Evolutionary conservation across 2,113 vertebrate species (phyloP).

Genomic region (Pheucticus melanocephalus): DNA sequence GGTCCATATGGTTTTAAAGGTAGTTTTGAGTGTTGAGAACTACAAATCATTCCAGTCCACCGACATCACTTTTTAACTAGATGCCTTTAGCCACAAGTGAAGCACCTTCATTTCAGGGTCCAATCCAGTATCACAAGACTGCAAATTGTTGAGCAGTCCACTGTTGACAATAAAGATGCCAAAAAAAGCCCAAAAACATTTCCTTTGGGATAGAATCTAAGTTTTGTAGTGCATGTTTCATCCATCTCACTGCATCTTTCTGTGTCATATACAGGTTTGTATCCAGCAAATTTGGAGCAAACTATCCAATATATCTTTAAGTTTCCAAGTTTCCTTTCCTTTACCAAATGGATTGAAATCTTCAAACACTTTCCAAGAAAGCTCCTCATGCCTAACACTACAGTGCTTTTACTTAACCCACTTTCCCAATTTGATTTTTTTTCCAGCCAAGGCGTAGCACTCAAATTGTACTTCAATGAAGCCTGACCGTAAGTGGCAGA

Average conservation of each 20-base stretch:
- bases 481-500: not conserved
- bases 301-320: not conserved
- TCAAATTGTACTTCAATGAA: not conserved
- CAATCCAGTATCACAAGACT: not conserved
- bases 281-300: not conserved
- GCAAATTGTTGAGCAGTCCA: not conserved
- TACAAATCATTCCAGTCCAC: not conserved
- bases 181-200: fast-evolving
- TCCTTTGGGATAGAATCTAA: not conserved
- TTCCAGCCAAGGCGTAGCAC: not conserved
- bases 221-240: not conserved
- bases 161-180: not conserved
- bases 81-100: not conserved
- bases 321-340: not conserved
- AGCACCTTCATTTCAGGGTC: not conserved
- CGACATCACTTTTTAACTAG: not conserved
- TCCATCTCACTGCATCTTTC: not conserved
- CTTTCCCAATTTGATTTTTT: not conserved
- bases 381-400: not conserved
- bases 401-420: not conserved
- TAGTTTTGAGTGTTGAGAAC: not conserved
- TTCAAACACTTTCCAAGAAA: not conserved
- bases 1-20: not conserved
- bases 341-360: not conserved
- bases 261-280: not conserved